phyloP scores from a whole-genome alignment of 2,888 invertebrate genomes.

The Orthosia gothica region DNA sequence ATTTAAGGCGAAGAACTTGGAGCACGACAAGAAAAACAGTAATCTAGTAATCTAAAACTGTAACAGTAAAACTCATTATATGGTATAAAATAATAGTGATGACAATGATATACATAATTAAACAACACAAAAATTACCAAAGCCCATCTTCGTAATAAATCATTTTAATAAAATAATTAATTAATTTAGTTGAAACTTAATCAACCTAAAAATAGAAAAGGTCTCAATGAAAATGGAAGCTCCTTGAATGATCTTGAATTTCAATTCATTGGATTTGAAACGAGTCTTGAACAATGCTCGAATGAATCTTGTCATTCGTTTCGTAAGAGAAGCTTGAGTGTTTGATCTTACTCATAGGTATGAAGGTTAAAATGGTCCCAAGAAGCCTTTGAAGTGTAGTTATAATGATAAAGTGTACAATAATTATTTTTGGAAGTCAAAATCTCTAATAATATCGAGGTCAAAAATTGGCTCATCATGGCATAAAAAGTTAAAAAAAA shows the following conservation, averaged over 20 bases:
- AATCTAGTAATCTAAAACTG: no score
- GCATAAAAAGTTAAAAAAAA: neutral
- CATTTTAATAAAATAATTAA: neutral
- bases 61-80: no score
- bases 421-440: neutral
- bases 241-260: conserved; percentile 27
- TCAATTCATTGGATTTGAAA: conserved; percentile 59
- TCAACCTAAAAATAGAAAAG: neutral
- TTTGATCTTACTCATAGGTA: conserved; percentile 50
- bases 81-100: no score
- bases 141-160: neutral
- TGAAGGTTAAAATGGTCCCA: conserved; percentile 12
- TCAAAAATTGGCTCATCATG: neutral
- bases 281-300: conserved; percentile 39
- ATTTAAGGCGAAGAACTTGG: neutral
- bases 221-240: neutral
- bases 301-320: conserved; percentile 36
- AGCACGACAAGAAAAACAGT: neutral
- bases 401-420: neutral
- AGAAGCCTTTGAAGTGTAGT: conserved; percentile 37
- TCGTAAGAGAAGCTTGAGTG: conserved; percentile 34
- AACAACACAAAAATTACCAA: no score
- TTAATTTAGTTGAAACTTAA: neutral
- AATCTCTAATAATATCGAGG: neutral
- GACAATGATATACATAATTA: no score